Conservation (phyloP, 2,113 vertebrate species). For the Probosciger aterrimus region DNA sequence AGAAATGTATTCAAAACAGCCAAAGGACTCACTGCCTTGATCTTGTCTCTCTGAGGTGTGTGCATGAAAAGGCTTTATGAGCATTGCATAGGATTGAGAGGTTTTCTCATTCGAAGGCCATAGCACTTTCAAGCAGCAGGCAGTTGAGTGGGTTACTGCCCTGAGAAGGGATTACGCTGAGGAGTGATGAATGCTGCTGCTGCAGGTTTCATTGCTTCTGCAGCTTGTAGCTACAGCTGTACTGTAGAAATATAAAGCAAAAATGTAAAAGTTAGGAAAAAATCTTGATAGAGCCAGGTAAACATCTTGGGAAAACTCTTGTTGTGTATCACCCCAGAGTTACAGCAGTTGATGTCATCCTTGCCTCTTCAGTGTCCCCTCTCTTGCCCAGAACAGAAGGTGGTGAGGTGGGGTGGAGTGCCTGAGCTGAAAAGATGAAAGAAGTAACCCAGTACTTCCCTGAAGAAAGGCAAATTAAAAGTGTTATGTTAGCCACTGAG, state of each 20-base stretch:
- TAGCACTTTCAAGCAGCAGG: background rate
- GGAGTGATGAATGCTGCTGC: background rate
- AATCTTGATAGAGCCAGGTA: background rate
- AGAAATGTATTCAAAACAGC: background rate
- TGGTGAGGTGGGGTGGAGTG: background rate
- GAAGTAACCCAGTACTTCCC: background rate
- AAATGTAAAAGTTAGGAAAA: background rate
- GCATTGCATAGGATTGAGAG: background rate
- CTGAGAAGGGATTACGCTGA: background rate
- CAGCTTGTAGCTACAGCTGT: background rate
- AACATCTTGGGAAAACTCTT: background rate
- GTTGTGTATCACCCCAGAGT: background rate
- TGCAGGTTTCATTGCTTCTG: background rate
- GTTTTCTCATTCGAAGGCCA: background rate
- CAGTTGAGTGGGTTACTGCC: background rate
- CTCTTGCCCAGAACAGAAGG: background rate
- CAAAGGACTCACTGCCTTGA: background rate
- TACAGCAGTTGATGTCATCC: background rate
- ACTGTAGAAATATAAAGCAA: background rate
- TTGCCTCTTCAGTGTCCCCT: background rate
- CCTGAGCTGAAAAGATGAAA: background rate
- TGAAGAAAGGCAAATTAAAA: background rate
- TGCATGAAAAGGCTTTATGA: background rate
- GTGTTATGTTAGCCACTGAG: background rate
- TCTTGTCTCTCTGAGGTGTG: background rate